phyloP scores from a whole-genome alignment of 2,888 invertebrate species.

The Apamea sordens region DNA sequence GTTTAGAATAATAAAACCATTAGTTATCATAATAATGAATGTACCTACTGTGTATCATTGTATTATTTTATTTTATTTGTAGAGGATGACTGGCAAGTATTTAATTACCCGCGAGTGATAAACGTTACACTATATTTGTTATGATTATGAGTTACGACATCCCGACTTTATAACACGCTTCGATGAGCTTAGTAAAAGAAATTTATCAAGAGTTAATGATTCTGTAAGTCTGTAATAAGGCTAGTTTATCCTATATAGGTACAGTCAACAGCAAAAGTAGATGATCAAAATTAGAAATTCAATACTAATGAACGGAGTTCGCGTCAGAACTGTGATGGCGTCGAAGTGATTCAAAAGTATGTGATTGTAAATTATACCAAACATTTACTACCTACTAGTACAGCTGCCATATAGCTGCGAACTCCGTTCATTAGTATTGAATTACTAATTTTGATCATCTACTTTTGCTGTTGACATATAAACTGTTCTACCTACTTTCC shows the following conservation, averaged over 20 bases:
- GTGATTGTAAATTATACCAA: too few relatives aligned
- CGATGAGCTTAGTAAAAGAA: constrained; percentile 2
- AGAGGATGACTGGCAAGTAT: constrained; percentile 54
- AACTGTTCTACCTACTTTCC: too few relatives aligned
- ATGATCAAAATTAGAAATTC: too few relatives aligned
- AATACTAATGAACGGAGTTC: too few relatives aligned
- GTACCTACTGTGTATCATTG: background rate
- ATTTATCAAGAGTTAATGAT: constrained; percentile 3
- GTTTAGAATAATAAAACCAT: constrained; percentile 19
- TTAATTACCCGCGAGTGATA: constrained; percentile 44
- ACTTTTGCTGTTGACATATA: too few relatives aligned
- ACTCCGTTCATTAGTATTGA: too few relatives aligned
- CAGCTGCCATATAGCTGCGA: too few relatives aligned
- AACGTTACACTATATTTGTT: constrained; percentile 20
- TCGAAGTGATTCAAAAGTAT: too few relatives aligned
- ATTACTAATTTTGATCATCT: too few relatives aligned
- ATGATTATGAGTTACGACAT: constrained; percentile 20
- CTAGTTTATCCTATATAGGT: background rate
- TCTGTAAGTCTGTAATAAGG: background rate
- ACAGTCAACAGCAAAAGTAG: too few relatives aligned
- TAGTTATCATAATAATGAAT: constrained; percentile 14
- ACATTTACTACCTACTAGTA: too few relatives aligned
- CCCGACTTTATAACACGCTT: background rate
- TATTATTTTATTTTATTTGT: constrained; percentile 25
- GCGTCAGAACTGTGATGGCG: too few relatives aligned